Conservation (phyloP, 2,113 vertebrate genomes). For the Oxyruncus cristatus region DNA sequence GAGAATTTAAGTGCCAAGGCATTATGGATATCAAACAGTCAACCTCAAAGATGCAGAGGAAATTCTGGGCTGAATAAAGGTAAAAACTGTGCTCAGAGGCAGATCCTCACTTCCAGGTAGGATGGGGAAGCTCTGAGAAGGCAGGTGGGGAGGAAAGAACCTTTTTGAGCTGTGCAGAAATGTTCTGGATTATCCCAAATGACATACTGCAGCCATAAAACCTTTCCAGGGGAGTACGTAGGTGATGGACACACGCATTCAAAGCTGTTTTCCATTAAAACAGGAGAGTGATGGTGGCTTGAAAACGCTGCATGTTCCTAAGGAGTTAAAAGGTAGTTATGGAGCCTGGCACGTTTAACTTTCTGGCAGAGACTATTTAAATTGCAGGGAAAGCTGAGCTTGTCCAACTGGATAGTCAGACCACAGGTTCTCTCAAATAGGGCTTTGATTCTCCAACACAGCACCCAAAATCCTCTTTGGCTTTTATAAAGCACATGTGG, state of each 20-base stretch:
- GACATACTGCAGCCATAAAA: neutral
- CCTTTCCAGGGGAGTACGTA: neutral
- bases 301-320: neutral
- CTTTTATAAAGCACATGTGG: neutral
- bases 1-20: neutral
- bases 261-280: neutral
- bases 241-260: neutral
- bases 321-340: slow-evolving; percentile 27
- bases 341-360: neutral
- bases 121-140: neutral
- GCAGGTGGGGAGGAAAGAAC: neutral
- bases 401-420: slow-evolving; percentile 55
- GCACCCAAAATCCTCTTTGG: neutral
- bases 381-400: slow-evolving; percentile 43
- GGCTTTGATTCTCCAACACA: slow-evolving; percentile 39
- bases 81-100: neutral
- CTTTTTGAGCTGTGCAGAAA: neutral
- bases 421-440: neutral
- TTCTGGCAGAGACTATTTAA: slow-evolving; percentile 29
- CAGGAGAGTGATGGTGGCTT: neutral
- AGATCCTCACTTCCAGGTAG: neutral
- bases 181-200: neutral
- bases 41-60: neutral
- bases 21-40: accelerated
- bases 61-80: neutral